A percentile compares a stretch with the other conserved stretches of the same genome.
These are phyloP conservation scores for Odontothrips loti DNA, from an alignment of 2,888 invertebrate genomes.

Conservation along the genomic window DNA sequence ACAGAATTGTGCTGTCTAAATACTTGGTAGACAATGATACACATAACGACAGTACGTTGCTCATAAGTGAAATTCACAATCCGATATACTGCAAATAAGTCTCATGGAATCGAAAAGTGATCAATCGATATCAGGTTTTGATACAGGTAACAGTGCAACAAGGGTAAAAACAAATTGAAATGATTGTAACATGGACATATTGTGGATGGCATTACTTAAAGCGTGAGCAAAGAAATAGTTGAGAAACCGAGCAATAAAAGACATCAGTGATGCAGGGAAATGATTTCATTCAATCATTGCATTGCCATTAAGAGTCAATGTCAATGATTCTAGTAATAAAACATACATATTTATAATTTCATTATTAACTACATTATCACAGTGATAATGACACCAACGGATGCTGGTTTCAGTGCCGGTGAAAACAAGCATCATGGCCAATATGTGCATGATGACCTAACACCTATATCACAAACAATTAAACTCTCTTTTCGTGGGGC, in stretches of 20 bases:
- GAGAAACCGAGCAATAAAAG: not conserved
- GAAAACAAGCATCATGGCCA: slow-evolving; percentile 8
- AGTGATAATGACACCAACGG: slow-evolving; percentile 14
- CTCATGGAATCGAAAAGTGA: too few species aligned
- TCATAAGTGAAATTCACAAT: too few species aligned
- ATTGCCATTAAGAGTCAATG: not conserved
- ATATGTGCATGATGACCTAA: slow-evolving; percentile 12
- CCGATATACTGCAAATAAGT: too few species aligned
- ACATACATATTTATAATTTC: slow-evolving; percentile 10
- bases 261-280: not conserved
- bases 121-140: too few species aligned
- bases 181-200: not conserved
- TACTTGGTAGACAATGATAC: too few species aligned
- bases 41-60: too few species aligned
- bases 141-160: not conserved
- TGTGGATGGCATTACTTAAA: slow-evolving; percentile 26
- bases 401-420: not conserved
- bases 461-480: slow-evolving; percentile 25
- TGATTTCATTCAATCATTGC: not conserved
- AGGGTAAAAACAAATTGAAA: not conserved
- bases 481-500: slow-evolving; percentile 3
- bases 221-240: not conserved
- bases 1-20: too few species aligned
- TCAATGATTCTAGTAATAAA: not conserved
- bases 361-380: slow-evolving; percentile 25